Percentiles rank a stretch among this genome's conserved stretches.
phyloP scores from a whole-genome alignment of 2,888 invertebrate species.

The Aleiodes alternator region DNA sequence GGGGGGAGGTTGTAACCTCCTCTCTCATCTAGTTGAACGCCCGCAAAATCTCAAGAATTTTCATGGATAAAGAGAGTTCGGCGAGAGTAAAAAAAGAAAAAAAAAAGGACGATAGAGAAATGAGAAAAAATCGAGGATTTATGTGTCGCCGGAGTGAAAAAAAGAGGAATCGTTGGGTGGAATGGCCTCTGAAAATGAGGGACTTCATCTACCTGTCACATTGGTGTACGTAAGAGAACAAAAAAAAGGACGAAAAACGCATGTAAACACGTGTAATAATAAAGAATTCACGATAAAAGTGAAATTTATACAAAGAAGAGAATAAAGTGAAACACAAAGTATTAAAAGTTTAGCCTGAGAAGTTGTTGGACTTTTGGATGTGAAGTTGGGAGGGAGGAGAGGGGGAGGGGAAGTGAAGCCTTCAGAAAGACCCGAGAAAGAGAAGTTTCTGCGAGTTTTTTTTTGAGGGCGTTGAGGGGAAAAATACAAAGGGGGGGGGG shows the following conservation, averaged over 20 bases:
- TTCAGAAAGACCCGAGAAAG: slow-evolving; percentile 24
- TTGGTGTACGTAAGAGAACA: slow-evolving; percentile 2
- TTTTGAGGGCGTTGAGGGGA: slow-evolving; percentile 18
- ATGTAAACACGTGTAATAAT: slow-evolving; percentile 34
- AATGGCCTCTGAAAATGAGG: slow-evolving; percentile 25
- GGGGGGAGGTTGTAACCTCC: slow-evolving; percentile 18
- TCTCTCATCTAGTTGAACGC: slow-evolving; percentile 9
- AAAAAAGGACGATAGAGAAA: slow-evolving; percentile 14
- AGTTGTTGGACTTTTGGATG: slow-evolving; percentile 45
- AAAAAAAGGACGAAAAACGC: slow-evolving; percentile 31
- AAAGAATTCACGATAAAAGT: slow-evolving; percentile 10
- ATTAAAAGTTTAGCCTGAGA: slow-evolving; percentile 40
- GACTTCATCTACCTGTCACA: slow-evolving; percentile 32
- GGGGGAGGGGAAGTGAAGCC: slow-evolving; percentile 26
- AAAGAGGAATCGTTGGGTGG: slow-evolving; percentile 12
- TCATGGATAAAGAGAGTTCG: slow-evolving; percentile 42
- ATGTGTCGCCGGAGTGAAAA: slow-evolving; percentile 51
- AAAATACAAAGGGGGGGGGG: slow-evolving; percentile 26
- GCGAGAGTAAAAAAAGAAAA: slow-evolving; percentile 27
- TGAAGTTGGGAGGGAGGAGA: slow-evolving; percentile 10
- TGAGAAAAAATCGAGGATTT: slow-evolving; percentile 52
- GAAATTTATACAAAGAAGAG: slow-evolving; percentile 44
- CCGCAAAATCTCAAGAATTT: slow-evolving; percentile 44
- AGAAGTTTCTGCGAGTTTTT: slow-evolving; percentile 26
- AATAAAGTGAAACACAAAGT: slow-evolving; percentile 46